Conservation (phyloP, 1,140 invertebrate genomes). For the Bombus picipes region DNA sequence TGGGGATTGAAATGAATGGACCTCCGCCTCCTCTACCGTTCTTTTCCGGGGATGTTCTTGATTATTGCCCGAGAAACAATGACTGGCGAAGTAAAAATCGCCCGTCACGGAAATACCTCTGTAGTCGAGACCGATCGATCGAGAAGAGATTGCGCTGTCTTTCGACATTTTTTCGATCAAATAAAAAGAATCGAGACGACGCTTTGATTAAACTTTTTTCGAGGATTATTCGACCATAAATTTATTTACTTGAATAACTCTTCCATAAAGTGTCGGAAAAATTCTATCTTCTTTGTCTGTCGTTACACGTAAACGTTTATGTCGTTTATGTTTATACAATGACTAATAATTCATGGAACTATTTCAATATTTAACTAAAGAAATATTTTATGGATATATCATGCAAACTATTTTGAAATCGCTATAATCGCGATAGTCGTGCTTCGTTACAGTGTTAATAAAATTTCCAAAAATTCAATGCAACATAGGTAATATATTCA, state of each 20-base stretch:
- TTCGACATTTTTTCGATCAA: neutral
- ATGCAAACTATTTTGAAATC: too few relatives aligned
- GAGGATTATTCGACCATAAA: neutral
- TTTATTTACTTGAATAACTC: neutral
- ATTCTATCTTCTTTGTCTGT: neutral
- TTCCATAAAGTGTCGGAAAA: neutral
- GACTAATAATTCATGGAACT: too few relatives aligned
- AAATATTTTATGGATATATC: too few relatives aligned
- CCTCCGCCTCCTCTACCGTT: slow-evolving; percentile 3
- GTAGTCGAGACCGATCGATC: slow-evolving; percentile 7
- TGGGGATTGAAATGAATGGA: slow-evolving; percentile 51
- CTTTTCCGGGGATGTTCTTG: slow-evolving; percentile 35
- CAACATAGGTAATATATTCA: neutral
- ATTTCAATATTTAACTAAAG: too few relatives aligned
- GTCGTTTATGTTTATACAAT: too few relatives aligned
- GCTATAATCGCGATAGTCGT: too few relatives aligned
- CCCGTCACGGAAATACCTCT: slow-evolving; percentile 28
- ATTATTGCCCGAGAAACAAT: slow-evolving; percentile 57
- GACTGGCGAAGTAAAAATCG: slow-evolving; percentile 47
- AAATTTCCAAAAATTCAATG: neutral
- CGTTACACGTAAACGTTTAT: too few relatives aligned
- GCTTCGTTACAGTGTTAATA: neutral
- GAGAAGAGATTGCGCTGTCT: slow-evolving; percentile 27
- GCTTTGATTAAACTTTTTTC: slow-evolving; percentile 11
- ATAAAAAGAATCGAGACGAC: neutral